These are phyloP conservation scores for Dinomys branickii DNA, from an alignment of 2,113 vertebrate genomes.

Conservation along the genomic window DNA sequence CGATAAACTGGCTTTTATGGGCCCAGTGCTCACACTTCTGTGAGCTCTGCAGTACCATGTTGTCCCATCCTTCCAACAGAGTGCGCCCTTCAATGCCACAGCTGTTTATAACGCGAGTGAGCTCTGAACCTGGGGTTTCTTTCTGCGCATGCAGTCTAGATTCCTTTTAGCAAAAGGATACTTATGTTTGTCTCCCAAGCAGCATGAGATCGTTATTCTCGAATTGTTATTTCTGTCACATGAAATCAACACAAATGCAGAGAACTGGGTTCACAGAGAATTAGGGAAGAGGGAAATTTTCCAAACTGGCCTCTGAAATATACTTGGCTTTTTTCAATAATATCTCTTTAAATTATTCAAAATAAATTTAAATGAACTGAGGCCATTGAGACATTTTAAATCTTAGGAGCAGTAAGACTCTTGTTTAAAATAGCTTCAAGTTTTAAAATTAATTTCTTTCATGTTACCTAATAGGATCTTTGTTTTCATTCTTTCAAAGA, in stretches of 20 bases:
- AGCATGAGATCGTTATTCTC: background rate
- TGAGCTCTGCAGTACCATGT: background rate
- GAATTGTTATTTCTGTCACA: constrained; percentile 29
- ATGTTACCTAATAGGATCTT: background rate
- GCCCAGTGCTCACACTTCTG: background rate
- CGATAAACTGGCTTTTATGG: background rate
- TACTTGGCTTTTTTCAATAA: background rate
- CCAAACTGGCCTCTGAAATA: constrained; percentile 37
- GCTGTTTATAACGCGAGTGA: background rate
- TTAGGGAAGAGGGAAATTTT: constrained; percentile 1
- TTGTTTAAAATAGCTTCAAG: background rate
- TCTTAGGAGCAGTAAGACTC: background rate
- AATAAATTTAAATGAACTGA: constrained; percentile 20
- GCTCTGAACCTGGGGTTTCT: background rate
- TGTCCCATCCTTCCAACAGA: background rate
- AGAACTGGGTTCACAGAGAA: constrained; percentile 4
- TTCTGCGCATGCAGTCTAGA: background rate
- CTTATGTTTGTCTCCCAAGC: background rate
- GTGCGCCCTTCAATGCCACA: background rate
- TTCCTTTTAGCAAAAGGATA: background rate
- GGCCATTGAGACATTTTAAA: constrained; percentile 2
- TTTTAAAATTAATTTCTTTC: constrained; percentile 42
- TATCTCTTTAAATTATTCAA: constrained; percentile 9
- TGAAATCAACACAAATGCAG: constrained; percentile 37
- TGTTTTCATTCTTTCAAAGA: constrained; percentile 50